Conservation (phyloP, 2,113 vertebrate species). For the Pseudolaguvia tuberculata region DNA sequence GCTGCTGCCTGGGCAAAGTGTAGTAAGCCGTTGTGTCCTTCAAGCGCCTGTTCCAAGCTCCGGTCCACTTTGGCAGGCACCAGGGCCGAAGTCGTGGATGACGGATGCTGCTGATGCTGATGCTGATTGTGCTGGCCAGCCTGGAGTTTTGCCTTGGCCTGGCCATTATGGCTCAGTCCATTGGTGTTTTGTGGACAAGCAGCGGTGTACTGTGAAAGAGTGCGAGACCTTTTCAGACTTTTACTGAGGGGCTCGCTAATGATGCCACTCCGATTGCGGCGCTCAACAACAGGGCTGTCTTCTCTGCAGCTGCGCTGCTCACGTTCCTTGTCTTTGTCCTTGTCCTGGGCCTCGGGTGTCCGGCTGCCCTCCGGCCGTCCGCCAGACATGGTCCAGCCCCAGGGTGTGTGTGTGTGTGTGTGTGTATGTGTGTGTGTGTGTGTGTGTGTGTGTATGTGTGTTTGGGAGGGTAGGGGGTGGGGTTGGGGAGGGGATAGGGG, state of each 20-base stretch:
- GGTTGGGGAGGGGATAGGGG: conserved; percentile 64
- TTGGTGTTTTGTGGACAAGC: conserved; percentile 72
- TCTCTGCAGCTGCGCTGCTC: conserved; percentile 74
- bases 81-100: conserved; percentile 64
- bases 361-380: conserved; percentile 79
- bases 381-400: conserved; percentile 84
- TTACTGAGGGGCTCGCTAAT: conserved; percentile 96
- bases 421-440: conserved; percentile 48
- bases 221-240: conserved; percentile 93
- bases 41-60: conserved; percentile 86
- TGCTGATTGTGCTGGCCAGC: conserved; percentile 71
- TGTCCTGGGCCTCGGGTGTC: conserved; percentile 78
- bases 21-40: conserved; percentile 92
- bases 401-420: conserved; percentile 56
- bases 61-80: conserved; percentile 86
- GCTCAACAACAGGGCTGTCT: conserved; percentile 77
- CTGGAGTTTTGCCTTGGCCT: conserved; percentile 82
- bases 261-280: conserved; percentile 93
- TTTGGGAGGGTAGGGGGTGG: conserved; percentile 46
- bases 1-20: conserved; percentile 96
- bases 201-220: conserved; percentile 92
- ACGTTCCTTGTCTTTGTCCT: conserved; percentile 69
- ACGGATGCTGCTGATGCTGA: conserved; percentile 72
- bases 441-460: conserved; percentile 50
- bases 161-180: conserved; percentile 76